A percentile compares a stretch with the other conserved stretches of the same genome.
Conservation (phyloP, 2,888 invertebrate genomes). For the Rhodophaea formosa region DNA sequence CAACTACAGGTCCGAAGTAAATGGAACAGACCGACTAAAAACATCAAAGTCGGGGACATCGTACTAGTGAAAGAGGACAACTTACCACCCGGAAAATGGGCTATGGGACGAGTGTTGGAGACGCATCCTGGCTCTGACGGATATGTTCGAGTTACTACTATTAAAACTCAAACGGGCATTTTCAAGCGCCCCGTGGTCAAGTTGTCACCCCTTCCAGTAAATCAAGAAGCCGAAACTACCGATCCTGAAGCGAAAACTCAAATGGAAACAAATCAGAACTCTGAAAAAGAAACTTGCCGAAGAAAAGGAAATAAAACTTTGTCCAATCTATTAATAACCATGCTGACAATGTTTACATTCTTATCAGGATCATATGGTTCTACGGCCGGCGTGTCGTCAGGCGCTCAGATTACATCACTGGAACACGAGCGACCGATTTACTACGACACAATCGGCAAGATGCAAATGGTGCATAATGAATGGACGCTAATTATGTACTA, state of each 20-base stretch:
- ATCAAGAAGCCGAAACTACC: too few relatives aligned
- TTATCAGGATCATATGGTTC: neutral
- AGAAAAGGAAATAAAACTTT: neutral
- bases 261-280: too few relatives aligned
- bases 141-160: slow-evolving; percentile 3
- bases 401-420: neutral
- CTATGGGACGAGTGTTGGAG: too few relatives aligned
- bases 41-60: slow-evolving; percentile 14
- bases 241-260: neutral
- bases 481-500: too few relatives aligned
- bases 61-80: neutral
- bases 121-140: too few relatives aligned
- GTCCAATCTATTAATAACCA: neutral
- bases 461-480: too few relatives aligned
- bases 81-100: neutral
- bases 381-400: neutral
- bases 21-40: slow-evolving; percentile 19
- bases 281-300: neutral
- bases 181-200: too few relatives aligned
- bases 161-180: neutral
- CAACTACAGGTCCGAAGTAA: slow-evolving; percentile 17
- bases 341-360: neutral
- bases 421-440: slow-evolving; percentile 11
- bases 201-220: too few relatives aligned
- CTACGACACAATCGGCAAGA: slow-evolving; percentile 13